Percentiles rank a stretch among this genome's conserved stretches.
Evolutionary conservation across 1,140 invertebrate species (phyloP).

Genomic region (Pseudobourletiella spinata): DNA sequence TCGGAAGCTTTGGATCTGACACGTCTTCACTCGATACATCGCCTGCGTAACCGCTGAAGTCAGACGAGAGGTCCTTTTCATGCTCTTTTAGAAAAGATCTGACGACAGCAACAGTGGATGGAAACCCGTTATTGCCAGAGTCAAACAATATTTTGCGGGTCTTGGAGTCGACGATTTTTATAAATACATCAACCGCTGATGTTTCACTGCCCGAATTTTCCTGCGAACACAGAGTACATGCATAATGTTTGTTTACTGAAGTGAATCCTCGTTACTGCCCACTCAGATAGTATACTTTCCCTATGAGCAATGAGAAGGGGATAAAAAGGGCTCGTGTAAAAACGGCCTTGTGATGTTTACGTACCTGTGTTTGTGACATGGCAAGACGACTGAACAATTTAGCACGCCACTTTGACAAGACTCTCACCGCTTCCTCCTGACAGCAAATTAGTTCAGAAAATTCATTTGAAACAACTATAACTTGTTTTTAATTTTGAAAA

Average conservation of each 20-base stretch:
- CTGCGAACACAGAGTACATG: not conserved
- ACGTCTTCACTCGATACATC: not conserved
- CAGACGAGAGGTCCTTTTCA: not conserved
- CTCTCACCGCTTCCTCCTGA: no score
- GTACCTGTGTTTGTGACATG: no score
- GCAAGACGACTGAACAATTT: no score
- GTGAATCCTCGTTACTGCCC: no score
- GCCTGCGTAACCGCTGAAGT: not conserved
- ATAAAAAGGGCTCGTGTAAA: no score
- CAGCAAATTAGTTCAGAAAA: no score
- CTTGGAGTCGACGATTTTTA: not conserved
- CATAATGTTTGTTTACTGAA: not conserved
- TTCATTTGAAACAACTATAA: no score
- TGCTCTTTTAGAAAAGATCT: not conserved
- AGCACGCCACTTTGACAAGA: no score
- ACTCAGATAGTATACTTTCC: no score
- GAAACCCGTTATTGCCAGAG: not conserved
- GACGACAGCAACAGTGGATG: not conserved
- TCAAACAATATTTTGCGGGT: not conserved
- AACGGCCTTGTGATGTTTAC: no score
- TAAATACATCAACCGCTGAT: not conserved
- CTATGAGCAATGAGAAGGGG: no score
- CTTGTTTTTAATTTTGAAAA: no score
- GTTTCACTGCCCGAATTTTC: not conserved
- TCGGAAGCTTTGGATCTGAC: not conserved